Base-by-base conservation (phyloP, 1,140 invertebrate species). In the Zeugodacus cucurbitae region DNA sequence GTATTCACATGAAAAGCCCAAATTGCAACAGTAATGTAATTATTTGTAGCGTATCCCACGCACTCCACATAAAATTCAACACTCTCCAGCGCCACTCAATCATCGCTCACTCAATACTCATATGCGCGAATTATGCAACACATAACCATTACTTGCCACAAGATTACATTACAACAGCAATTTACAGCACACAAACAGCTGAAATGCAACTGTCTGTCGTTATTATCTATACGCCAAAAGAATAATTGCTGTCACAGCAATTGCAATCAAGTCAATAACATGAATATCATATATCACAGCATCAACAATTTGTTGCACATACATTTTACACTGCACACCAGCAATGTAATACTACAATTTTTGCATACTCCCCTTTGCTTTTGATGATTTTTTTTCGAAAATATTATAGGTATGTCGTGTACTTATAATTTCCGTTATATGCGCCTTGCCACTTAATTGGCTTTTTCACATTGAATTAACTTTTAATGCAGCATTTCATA, bases 391-490 rank as follows among this genome's bases (percentile, higher is more conserved):
- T 54, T 20, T 4, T 4, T 7, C 48, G 20, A 54, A 54, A 17
- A 20, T 54, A 17, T 54, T 4, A 17, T 54, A 54, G 14, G 14
- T 54, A 17, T 54, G 48, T 17, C 48, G 48, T 20, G 3, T 32
- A 70, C 6, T 34, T 17, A 17, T 70, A 32, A 48, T 82, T 54
- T 54, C 26, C 74, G 26, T 41, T 26, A 48, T 17, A 44, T 14
- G 0, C 22, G 11, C 1, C 10, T 82, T 29, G 74, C 74, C 41
- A 82, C 74, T 82, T 82, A 82, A 82, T 82, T 82, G 74, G 44
- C 74, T 82, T 48, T 82, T 82, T 82, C 74, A 82, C 74, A 82
- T 82, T 48, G 74, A 44, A 82, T 82, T 82, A 82, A 82, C 74
- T 82, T 82, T 48, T 48, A 82, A 48, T 82, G 14, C 7, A 1